phyloP scores from a whole-genome alignment of 35 echinoderm and acorn worm genomes.

The Apostichopus japonicus region DNA sequence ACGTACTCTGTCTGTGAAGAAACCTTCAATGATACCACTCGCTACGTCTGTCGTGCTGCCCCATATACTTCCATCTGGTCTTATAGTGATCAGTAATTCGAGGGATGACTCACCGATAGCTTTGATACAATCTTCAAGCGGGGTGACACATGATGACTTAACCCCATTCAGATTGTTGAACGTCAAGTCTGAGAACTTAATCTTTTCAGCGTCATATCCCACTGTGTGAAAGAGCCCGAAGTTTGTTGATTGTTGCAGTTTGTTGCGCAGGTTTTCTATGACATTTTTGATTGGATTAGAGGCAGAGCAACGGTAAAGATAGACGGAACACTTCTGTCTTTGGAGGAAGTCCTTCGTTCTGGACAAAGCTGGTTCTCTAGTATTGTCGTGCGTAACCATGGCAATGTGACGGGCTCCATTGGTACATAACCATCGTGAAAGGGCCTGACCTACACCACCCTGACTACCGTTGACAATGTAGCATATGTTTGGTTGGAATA shows the following conservation, averaged over 20 bases:
- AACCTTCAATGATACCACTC: slow-evolving; percentile 52
- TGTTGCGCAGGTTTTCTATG: slow-evolving; percentile 34
- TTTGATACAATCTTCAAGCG: slow-evolving; percentile 57
- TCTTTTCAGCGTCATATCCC: not conserved
- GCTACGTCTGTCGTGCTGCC: slow-evolving; percentile 67
- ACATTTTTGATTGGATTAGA: not conserved
- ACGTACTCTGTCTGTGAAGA: slow-evolving; percentile 57
- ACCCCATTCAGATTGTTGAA: not conserved
- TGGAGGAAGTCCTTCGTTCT: slow-evolving; percentile 61
- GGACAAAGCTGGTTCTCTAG: slow-evolving; percentile 31
- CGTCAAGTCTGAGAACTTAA: slow-evolving; percentile 12
- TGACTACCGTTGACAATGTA: slow-evolving; percentile 83
- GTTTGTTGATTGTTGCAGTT: slow-evolving; percentile 1
- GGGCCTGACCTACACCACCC: slow-evolving; percentile 71
- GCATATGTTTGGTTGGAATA: slow-evolving; percentile 75
- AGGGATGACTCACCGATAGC: slow-evolving; percentile 57
- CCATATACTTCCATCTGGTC: slow-evolving; percentile 55
- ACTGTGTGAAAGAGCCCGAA: slow-evolving; percentile 12
- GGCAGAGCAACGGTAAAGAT: slow-evolving; percentile 45
- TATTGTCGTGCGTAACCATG: slow-evolving; percentile 41
- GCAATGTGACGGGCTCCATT: slow-evolving; percentile 83
- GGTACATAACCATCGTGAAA: slow-evolving; percentile 74
- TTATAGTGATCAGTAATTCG: slow-evolving; percentile 77
- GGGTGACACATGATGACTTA: not conserved
- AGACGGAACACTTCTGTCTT: slow-evolving; percentile 53